A percentile compares a stretch with the other conserved stretches of the same genome.
Conservation (phyloP, 1,140 invertebrate species). For the Aphelenchoides fujianensis region DNA sequence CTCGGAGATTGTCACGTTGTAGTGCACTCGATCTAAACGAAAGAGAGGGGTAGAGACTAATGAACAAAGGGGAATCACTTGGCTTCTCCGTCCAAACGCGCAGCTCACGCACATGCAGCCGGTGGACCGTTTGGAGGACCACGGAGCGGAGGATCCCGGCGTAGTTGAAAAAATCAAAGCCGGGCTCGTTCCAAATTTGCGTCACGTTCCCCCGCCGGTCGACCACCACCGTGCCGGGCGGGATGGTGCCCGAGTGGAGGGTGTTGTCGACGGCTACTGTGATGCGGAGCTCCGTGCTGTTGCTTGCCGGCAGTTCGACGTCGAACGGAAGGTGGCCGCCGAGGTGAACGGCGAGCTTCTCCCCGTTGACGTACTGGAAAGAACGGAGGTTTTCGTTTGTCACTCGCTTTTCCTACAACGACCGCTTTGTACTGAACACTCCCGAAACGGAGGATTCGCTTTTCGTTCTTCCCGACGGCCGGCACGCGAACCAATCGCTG, state of each 20-base stretch:
- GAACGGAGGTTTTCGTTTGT: too few relatives aligned
- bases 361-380: background rate
- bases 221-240: slow-evolving; percentile 58
- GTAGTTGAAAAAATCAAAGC: slow-evolving; percentile 97
- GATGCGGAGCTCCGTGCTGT: background rate
- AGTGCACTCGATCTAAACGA: slow-evolving; percentile 59
- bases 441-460: background rate
- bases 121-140: slow-evolving; percentile 65
- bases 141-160: slow-evolving; percentile 91
- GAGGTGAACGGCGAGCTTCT: slow-evolving; percentile 68
- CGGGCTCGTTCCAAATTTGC: slow-evolving; percentile 66
- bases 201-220: slow-evolving; percentile 68
- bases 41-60: too few relatives aligned
- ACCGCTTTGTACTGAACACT: background rate
- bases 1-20: slow-evolving; percentile 18
- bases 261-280: slow-evolving; percentile 64
- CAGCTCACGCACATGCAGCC: background rate
- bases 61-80: too few relatives aligned
- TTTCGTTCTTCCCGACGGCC: too few relatives aligned
- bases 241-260: slow-evolving; percentile 75
- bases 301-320: slow-evolving; percentile 72
- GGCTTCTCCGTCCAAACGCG: background rate
- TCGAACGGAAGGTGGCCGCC: slow-evolving; percentile 94
- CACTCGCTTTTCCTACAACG: slow-evolving; percentile 83
- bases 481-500: too few relatives aligned